Evolutionary conservation across 2,888 invertebrate species (phyloP).

Genomic region (Nymphalis urticae): DNA sequence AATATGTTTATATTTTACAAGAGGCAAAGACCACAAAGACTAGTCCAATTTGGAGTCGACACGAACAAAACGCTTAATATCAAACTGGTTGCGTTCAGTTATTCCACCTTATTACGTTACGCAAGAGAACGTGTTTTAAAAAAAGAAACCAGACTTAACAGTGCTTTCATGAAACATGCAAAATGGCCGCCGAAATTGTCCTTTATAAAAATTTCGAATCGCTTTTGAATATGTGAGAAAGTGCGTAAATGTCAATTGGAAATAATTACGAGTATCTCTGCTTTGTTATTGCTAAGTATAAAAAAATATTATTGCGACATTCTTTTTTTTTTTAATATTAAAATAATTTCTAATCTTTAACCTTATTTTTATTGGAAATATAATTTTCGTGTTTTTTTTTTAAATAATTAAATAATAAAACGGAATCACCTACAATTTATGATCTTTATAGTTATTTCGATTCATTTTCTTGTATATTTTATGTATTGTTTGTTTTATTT

Average conservation of each 20-base stretch:
- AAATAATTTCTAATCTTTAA: not conserved
- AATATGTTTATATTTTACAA: constrained; percentile 27
- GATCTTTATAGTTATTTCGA: not conserved
- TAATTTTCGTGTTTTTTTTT: not conserved
- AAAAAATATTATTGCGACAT: not conserved
- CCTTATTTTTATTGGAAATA: not conserved
- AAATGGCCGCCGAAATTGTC: constrained; percentile 39
- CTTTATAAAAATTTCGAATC: constrained; percentile 34
- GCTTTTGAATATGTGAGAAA: constrained; percentile 13
- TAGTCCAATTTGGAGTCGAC: constrained; percentile 44
- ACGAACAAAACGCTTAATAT: constrained; percentile 45
- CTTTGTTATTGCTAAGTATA: not conserved
- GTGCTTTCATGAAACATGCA: constrained; percentile 55
- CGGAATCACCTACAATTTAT: not conserved
- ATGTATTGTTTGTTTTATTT: not conserved
- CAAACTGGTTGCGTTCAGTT: constrained; percentile 45
- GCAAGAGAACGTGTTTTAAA: constrained; percentile 55
- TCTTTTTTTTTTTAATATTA: constrained; percentile 9
- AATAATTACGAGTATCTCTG: not conserved
- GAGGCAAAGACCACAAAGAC: constrained; percentile 40
- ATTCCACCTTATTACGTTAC: constrained; percentile 54
- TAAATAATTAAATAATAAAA: not conserved
- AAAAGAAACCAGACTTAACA: constrained; percentile 61
- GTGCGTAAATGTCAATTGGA: constrained; percentile 14
- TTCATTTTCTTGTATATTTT: not conserved